These are phyloP conservation scores for Columba guinea DNA, from an alignment of 2,797 vertebrate species.

Conservation along the genomic window DNA sequence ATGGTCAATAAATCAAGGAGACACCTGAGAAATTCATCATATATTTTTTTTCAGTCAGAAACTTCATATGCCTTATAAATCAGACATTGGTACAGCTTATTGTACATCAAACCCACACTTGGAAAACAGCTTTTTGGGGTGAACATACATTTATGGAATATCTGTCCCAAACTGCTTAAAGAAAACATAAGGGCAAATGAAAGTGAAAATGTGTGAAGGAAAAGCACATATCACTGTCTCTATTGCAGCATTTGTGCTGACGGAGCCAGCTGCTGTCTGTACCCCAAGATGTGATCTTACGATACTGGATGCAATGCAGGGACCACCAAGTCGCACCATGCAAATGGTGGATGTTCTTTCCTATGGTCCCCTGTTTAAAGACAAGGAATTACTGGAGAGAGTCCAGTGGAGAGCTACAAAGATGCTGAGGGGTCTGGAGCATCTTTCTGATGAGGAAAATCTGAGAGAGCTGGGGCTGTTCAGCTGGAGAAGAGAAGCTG, in stretches of 20 bases:
- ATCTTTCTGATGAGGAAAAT: too few species aligned
- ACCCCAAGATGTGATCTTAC: background rate
- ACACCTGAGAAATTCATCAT: conserved; percentile 53
- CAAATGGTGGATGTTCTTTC: too few species aligned
- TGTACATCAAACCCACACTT: background rate
- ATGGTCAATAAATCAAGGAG: conserved; percentile 59
- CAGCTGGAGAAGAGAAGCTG: too few species aligned
- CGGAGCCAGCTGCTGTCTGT: background rate
- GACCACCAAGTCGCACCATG: background rate
- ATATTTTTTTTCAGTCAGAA: conserved; percentile 11
- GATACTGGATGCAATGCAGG: accelerated
- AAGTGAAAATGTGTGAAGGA: background rate
- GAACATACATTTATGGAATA: background rate
- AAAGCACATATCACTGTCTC: accelerated
- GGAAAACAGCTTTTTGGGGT: background rate
- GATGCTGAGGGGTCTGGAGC: too few species aligned
- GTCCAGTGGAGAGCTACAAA: too few species aligned
- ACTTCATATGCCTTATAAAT: conserved; percentile 48
- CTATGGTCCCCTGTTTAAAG: too few species aligned
- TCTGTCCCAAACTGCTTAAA: background rate
- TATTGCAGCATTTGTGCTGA: accelerated
- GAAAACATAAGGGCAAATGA: background rate
- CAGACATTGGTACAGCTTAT: background rate
- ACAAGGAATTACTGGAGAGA: too few species aligned
- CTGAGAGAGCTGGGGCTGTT: too few species aligned